Base-by-base conservation (phyloP, 2,113 vertebrate species). In the Willisornis vidua region DNA sequence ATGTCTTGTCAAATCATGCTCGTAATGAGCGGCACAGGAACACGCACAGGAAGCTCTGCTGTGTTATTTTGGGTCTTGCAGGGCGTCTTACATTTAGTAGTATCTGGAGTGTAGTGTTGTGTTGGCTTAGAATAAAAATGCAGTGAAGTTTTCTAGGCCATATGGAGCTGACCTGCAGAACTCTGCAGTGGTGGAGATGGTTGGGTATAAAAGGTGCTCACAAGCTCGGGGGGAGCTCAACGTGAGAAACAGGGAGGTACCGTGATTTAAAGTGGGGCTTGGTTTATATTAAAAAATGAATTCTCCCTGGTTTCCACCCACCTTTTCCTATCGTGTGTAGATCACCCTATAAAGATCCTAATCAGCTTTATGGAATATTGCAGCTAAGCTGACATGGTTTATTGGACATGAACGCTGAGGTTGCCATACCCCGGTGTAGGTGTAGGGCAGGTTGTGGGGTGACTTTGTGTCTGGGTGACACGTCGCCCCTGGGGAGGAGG, bases 381-480 rank as follows among this genome's bases (percentile, higher is more conserved):
- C 57, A 54, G 17, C 51, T 59, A 28, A 24, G 77, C 18, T 33
- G 78, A 54, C 52, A 4, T 3, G 25, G 28, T 67, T 58, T 28
- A 26, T 45, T 13, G 10, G 46, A 58, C 59, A 12, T 10, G 49
- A 3, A 14, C 31, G 24, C 41, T 1, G 1, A 48, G 58, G 55
- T 37, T 67, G 51, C 59, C 0, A 12, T 67, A 29, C 7, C 52
- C n/a, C 0, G 0, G 13, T 2, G 9, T 1, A 4, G 55, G 86
- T 2, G 9, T 1, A 5, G 55, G 86, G 74, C 6, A 4, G 45
- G 52, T 22, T 20, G 68, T 7, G 10, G 25, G 85, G 6, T 75
- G 84, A 15, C 65, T 86, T 16, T 3, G 33, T 55, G 82, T 62
- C 37, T 46, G 74, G 49, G 70, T 72, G 78, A 82, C 67, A 83